Evolutionary conservation across 2,888 invertebrate genomes (phyloP).

Genomic region (Formica aserva): DNA sequence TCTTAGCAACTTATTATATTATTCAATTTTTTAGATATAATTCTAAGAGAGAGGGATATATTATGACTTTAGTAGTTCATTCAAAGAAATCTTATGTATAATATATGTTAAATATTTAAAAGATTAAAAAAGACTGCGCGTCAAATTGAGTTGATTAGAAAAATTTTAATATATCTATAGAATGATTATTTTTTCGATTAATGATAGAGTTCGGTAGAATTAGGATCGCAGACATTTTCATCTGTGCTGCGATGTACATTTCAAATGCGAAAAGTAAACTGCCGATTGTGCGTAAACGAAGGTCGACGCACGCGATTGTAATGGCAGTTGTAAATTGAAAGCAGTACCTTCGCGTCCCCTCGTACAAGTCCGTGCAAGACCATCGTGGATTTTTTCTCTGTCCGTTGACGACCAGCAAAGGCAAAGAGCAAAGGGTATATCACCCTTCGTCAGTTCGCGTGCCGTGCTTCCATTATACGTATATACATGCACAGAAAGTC

Average conservation of each 20-base stretch:
- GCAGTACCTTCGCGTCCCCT: slow-evolving; percentile 13
- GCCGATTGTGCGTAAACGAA: slow-evolving; percentile 39
- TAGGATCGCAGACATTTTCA: neutral
- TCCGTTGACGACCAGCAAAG: slow-evolving; percentile 54
- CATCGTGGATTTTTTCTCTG: slow-evolving; percentile 63
- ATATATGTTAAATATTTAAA: neutral
- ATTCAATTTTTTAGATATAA: neutral
- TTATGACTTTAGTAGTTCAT: neutral
- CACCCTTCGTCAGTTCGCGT: slow-evolving; percentile 67
- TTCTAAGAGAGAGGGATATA: neutral
- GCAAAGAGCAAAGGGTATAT: slow-evolving; percentile 70
- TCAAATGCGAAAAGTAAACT: slow-evolving; percentile 34
- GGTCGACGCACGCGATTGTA: slow-evolving; percentile 41
- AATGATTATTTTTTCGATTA: neutral
- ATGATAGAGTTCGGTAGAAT: neutral
- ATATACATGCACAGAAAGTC: slow-evolving; percentile 45
- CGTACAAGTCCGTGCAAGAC: slow-evolving; percentile 40
- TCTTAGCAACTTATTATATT: neutral
- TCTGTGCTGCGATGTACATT: slow-evolving; percentile 23
- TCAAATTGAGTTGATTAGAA: neutral
- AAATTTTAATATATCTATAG: neutral
- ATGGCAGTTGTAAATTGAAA: slow-evolving; percentile 46
- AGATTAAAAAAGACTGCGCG: too few relatives aligned
- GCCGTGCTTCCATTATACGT: slow-evolving; percentile 69
- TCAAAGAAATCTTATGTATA: neutral